Base-by-base conservation (phyloP, 2,113 vertebrate genomes). In the Phainopepla nitens region DNA sequence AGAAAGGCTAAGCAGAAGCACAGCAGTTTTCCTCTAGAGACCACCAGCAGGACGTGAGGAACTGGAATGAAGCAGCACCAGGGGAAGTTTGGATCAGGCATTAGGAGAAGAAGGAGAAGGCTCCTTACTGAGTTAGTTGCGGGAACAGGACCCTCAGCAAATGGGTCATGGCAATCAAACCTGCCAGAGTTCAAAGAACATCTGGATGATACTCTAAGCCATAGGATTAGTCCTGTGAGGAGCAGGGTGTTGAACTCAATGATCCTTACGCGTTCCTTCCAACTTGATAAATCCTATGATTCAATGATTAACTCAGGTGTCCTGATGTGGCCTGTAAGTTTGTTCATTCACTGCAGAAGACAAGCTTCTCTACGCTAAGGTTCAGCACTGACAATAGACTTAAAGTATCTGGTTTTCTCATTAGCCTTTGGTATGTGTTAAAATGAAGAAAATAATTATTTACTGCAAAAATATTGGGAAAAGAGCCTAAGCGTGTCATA, bases 21-120 rank as follows among this genome's bases (percentile, higher is more conserved):
- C 2, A 58, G 36, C 10, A 19, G 17, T 41, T 87, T 82, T 41
- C 42, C n/a, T 70, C 39, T 35, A 15, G 21, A 64, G 23, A 69
- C 14, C 45, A 85, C 45, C 31, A 87, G 57, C 0, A 39, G 28
- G 28, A 57, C 25, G 36, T 0, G 0, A 78, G 22, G 20, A 71
- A 53, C 31, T 5, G 3, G 31, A 75, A 54, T 3, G 33, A 85
- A 82, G 22, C 10, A 85, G 24, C 11, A 10, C 9, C 28, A 36
- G 18, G 3, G 15, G 2, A 85, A 75, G 22, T 49, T 75, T 29
- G n/a, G 35, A 31, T 7, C 23, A 47, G 42, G 35, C n/a, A 29
- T 54, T 39, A 41, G 45, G 23, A 56, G 33, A 24, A 23, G 41
- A 5, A 56, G 23, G 24, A 77, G 41, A 23, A 22, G 15, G 11